These are phyloP conservation scores for Vombatus ursinus DNA, from an alignment of 2,113 vertebrate species.

Conservation along the genomic window DNA sequence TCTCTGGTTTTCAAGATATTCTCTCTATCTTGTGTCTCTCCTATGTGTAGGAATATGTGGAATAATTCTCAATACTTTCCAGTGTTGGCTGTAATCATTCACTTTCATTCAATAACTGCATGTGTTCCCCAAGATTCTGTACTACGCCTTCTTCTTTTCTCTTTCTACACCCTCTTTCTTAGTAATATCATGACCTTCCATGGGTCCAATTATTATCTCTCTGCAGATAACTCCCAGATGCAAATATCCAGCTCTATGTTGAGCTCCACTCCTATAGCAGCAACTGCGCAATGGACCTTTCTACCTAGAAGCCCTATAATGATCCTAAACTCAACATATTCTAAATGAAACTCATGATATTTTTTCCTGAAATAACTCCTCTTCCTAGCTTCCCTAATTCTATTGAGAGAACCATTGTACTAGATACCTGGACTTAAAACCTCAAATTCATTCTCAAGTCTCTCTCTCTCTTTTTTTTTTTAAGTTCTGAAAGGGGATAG, in stretches of 20 bases:
- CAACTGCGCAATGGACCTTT: background rate
- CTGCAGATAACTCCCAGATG: background rate
- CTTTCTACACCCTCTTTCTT: background rate
- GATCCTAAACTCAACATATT: background rate
- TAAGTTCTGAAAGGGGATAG: no score
- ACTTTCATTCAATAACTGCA: background rate
- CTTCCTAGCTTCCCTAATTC: background rate
- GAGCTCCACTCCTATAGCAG: background rate
- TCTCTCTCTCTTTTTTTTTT: no score
- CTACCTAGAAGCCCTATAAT: background rate
- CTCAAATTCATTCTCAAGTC: background rate
- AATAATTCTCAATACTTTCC: background rate
- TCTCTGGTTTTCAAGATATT: background rate
- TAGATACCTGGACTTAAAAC: background rate
- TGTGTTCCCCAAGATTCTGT: background rate
- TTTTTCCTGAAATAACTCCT: background rate
- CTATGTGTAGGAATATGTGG: background rate
- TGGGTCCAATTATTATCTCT: background rate
- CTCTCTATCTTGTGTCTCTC: background rate
- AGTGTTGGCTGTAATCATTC: background rate
- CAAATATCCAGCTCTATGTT: background rate
- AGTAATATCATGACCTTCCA: background rate
- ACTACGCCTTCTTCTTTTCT: background rate
- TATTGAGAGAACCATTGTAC: background rate
- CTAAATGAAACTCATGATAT: background rate